Conservation (phyloP, 2,888 invertebrate genomes). For the Leptopilina myrica region DNA sequence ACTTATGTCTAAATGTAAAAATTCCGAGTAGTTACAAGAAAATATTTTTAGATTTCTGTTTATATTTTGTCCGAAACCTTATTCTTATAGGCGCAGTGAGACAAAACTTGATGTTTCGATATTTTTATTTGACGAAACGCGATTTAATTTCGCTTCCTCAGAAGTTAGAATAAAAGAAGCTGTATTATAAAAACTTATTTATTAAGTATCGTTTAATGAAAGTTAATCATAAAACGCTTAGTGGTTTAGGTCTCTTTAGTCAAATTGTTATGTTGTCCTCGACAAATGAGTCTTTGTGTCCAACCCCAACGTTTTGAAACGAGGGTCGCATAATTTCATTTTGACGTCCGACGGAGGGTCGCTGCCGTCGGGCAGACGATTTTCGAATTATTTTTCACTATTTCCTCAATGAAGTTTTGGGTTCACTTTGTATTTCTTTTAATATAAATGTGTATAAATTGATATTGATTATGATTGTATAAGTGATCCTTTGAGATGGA, state of each 20-base stretch:
- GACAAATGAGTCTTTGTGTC: conserved; percentile 69
- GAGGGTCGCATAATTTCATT: conserved; percentile 77
- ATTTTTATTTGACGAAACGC: background rate
- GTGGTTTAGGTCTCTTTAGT: conserved; percentile 72
- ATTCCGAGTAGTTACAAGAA: too few species aligned
- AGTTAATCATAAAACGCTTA: conserved; percentile 75
- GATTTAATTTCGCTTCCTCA: background rate
- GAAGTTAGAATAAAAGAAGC: conserved; percentile 1
- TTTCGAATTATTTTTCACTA: conserved; percentile 73
- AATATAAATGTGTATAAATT: too few species aligned
- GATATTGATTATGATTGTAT: too few species aligned
- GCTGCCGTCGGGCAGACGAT: conserved; percentile 73
- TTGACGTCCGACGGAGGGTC: conserved; percentile 76
- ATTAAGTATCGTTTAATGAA: conserved; percentile 74
- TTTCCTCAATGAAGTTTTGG: conserved; percentile 50
- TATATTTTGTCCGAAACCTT: too few species aligned
- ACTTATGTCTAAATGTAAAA: too few species aligned
- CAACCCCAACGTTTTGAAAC: conserved; percentile 57
- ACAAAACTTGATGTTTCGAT: too few species aligned
- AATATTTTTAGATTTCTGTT: too few species aligned
- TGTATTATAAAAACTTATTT: conserved; percentile 57
- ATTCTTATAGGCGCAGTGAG: too few species aligned
- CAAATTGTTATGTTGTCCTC: conserved; percentile 72
- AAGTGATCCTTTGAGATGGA: too few species aligned
- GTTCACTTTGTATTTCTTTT: conserved; percentile 46